Percentiles rank a stretch among this genome's conserved stretches.
phyloP scores from a whole-genome alignment of 2,797 vertebrate genomes.

The Nannoperca australis region DNA sequence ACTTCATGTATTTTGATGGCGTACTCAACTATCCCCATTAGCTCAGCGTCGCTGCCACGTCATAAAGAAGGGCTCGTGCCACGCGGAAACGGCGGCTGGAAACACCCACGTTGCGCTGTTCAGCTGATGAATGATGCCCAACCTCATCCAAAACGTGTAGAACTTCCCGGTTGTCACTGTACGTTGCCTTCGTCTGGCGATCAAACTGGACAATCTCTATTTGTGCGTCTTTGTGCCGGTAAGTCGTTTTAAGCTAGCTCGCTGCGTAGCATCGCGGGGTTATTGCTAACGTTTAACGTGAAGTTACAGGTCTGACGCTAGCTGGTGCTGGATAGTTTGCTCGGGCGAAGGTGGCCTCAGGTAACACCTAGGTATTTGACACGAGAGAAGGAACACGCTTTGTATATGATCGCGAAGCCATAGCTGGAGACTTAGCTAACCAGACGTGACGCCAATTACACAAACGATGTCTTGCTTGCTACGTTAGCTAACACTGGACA shows the following conservation, averaged over 20 bases:
- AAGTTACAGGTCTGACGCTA: not conserved
- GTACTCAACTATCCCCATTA: too few relatives aligned
- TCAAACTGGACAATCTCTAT: not conserved
- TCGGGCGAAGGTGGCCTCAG: not conserved
- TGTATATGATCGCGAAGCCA: too few relatives aligned
- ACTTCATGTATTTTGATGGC: too few relatives aligned
- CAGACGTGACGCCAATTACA: not conserved
- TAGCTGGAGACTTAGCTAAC: too few relatives aligned
- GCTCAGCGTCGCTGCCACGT: conserved; percentile 73
- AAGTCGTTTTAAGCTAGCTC: conserved; percentile 30
- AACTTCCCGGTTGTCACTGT: not conserved
- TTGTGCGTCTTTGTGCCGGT: conserved; percentile 46
- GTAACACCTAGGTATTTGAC: not conserved
- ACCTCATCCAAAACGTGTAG: conserved; percentile 6
- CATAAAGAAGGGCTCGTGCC: conserved; percentile 33
- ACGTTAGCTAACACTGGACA: not conserved
- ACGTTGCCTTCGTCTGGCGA: too few relatives aligned
- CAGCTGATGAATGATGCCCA: conserved; percentile 25
- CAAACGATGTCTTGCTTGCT: not conserved
- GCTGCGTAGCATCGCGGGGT: not conserved
- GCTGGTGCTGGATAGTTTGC: not conserved
- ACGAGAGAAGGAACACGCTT: not conserved
- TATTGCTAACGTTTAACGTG: not conserved
- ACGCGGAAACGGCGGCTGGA: conserved; percentile 30
- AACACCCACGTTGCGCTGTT: conserved; percentile 32